Base-by-base conservation (phyloP, 2,797 vertebrate genomes). In the Megaceryle alcyon region DNA sequence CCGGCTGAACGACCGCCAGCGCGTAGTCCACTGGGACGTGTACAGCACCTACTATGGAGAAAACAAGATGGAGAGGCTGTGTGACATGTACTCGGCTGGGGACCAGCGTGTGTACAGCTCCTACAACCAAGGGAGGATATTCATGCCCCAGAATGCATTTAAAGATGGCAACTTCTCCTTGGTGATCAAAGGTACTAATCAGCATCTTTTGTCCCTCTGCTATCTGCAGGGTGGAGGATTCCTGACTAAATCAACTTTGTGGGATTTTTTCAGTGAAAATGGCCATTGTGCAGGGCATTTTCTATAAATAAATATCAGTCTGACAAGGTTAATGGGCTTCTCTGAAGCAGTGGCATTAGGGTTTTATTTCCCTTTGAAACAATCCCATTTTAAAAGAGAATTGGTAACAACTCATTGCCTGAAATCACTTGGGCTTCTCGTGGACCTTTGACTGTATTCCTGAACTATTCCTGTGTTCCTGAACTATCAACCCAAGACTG, bases 11-110 rank as follows among this genome's bases (percentile, higher is more conserved):
- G 99, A 99, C 98, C 98, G 99, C 20, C 99, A 99, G 96, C 98
- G 99, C 1, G 99, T 99, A 71, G 98, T 99, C 60, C 99, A 99
- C 97, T 99, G 99, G 99, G 99, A 99, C 70, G 39, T 99, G 66
- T 97, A 98, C 72, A 94, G 96, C 43, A 89, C 49, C 68, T 68
- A 86, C 77, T 63, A 86, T 0, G 86, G 80, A 1, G 97, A 97
- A 14, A 97, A 98, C 93, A 97, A 98, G 14, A 97, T 98, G 69
- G 99, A 98, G 90, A 98, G 99, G 10, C 86, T 99, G n/a, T 95
- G 99, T 76, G 99, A 99, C 97, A 99, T 99, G 99, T 99, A 99
- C 82, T 99, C 99, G 0, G 98, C 98, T 2, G 99, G 98, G 7
- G 97, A 97, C 2, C 98, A 98, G 92, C 98, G 99, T 16, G 95